These are phyloP conservation scores for Elmis aenea DNA, from an alignment of 2,888 invertebrate species.

Conservation along the genomic window DNA sequence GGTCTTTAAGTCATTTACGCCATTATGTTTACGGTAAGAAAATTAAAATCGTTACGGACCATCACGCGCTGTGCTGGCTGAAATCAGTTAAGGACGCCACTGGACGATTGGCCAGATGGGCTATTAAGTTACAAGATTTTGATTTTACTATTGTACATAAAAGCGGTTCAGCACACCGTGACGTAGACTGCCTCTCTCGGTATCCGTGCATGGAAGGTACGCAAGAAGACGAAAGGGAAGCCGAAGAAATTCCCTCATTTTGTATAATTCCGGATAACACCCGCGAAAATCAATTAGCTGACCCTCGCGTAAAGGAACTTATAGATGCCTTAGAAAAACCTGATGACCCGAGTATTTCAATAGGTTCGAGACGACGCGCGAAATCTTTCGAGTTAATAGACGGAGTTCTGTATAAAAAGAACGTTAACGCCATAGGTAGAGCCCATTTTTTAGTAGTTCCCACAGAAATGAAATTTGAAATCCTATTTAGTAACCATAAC, in stretches of 20 bases:
- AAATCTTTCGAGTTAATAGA: background rate
- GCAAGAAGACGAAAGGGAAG: constrained; percentile 3
- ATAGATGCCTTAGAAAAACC: background rate
- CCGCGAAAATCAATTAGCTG: constrained; percentile 3
- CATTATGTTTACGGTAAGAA: too few species aligned
- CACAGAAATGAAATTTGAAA: too few species aligned
- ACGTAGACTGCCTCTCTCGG: constrained; percentile 12
- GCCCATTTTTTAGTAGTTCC: background rate
- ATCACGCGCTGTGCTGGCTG: constrained; percentile 12
- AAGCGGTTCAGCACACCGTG: constrained; percentile 5
- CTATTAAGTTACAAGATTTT: constrained; percentile 11
- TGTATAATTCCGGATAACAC: constrained; percentile 5
- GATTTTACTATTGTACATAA: constrained; percentile 12
- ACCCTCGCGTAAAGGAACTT: constrained; percentile 6
- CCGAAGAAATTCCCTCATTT: constrained; percentile 8
- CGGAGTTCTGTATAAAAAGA: constrained; percentile 1
- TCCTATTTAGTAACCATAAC: constrained; percentile 5
- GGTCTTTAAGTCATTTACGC: too few species aligned
- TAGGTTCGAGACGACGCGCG: background rate
- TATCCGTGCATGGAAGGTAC: constrained; percentile 6
- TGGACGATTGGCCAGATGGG: constrained; percentile 5
- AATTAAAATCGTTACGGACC: constrained; percentile 11
- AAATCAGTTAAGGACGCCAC: constrained; percentile 6
- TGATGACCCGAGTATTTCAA: background rate
- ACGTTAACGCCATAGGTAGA: background rate